Evolutionary conservation across 2,888 invertebrate species (phyloP).

Genomic region (Tetanocera ferruginea): DNA sequence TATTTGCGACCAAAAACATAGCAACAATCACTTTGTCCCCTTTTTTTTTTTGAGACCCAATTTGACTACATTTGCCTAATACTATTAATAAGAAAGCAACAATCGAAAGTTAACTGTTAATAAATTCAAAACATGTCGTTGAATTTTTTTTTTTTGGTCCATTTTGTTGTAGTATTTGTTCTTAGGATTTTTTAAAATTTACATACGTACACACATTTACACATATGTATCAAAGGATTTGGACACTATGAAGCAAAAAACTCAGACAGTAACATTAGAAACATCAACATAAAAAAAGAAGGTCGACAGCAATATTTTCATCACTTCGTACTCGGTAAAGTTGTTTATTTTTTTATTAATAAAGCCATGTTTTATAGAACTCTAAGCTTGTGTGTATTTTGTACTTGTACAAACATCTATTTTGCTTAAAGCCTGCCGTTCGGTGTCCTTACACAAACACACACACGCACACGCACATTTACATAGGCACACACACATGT

Average conservation of each 20-base stretch:
- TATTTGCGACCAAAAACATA: background rate
- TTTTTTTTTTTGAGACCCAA: background rate
- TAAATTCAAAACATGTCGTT: conserved; percentile 38
- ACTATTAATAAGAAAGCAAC: background rate
- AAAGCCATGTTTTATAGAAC: background rate
- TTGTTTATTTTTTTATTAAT: background rate
- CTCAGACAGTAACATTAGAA: background rate
- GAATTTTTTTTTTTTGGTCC: background rate
- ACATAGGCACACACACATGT: background rate
- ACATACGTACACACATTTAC: conserved; percentile 24
- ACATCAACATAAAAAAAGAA: background rate
- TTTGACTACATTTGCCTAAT: background rate
- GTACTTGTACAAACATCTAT: background rate
- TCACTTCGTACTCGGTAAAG: background rate
- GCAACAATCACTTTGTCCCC: background rate
- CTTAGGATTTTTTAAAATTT: conserved; percentile 21
- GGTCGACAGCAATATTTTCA: conserved; percentile 3
- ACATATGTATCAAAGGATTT: background rate
- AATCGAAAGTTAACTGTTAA: conserved; percentile 18
- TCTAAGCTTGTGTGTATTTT: background rate
- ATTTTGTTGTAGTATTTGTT: background rate
- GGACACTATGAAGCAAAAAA: background rate
- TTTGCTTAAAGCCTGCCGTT: background rate
- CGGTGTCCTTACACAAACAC: background rate
- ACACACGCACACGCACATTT: conserved; percentile 18